Percentiles rank a stretch among this genome's conserved stretches.
Conservation (phyloP, 2,888 invertebrate species). For the Eilema griseolum region DNA sequence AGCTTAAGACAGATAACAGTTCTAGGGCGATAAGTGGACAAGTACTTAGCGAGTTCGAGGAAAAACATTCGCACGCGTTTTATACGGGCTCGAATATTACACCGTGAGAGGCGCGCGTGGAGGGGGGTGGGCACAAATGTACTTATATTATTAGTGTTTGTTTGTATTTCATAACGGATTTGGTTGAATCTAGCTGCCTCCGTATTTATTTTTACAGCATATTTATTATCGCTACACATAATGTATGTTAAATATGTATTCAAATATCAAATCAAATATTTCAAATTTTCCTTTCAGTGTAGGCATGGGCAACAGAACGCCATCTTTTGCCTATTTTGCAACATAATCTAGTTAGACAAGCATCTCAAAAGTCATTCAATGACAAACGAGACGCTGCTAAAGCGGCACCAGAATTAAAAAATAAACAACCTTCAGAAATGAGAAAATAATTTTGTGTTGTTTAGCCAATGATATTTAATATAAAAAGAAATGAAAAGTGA, state of each 20-base stretch:
- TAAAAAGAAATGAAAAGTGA: too few relatives aligned
- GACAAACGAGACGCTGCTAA: not conserved
- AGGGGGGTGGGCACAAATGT: not conserved
- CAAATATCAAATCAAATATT: too few relatives aligned
- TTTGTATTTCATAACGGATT: conserved; percentile 6
- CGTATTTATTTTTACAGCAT: not conserved
- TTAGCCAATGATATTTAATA: too few relatives aligned
- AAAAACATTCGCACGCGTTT: conserved; percentile 13
- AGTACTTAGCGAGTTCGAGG: conserved; percentile 8
- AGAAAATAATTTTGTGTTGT: too few relatives aligned
- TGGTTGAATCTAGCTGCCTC: conserved; percentile 8
- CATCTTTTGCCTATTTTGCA: too few relatives aligned
- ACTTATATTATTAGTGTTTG: conserved; percentile 9
- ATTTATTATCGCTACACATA: not conserved
- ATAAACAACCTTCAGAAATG: too few relatives aligned
- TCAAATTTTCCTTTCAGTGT: too few relatives aligned
- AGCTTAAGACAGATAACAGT: conserved; percentile 11
- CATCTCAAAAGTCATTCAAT: not conserved
- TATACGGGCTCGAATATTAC: conserved; percentile 7
- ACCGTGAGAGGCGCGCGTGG: not conserved
- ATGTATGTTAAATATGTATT: not conserved
- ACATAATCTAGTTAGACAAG: too few relatives aligned
- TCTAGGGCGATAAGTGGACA: conserved; percentile 12
- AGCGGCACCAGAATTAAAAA: not conserved
- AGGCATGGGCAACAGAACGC: too few relatives aligned